Evolutionary conservation across 2,888 invertebrate genomes (phyloP), one percentile per base, ranked within the genome.

Genomic region (Xestia rhomboidea): DNA sequence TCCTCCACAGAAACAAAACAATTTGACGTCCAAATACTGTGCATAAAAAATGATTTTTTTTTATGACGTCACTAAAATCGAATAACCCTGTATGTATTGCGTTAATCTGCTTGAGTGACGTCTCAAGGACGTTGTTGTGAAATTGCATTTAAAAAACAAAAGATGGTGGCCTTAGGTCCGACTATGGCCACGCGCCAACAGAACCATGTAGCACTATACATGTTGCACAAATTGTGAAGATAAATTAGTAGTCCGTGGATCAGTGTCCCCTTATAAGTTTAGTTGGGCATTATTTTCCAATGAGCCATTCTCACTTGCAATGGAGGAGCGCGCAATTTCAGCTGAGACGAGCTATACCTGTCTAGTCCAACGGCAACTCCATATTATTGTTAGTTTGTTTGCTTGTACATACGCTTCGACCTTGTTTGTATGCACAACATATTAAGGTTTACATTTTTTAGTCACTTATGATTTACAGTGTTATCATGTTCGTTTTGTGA

Each of bases 281-380:
- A 7, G 0, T 60, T 30, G 30, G 60, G 57, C 57, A 30, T 57
- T 73, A 44, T 71, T 18, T 73, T 24, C 24, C 21, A 34, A 34
- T 34, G 34, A 62, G 1, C 30, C 4, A 62, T 21, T 34, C 62
- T 62, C 13, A n/a, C 13, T 1, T 73, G 30, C n/a, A 57, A 18
- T 34, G 44, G 24, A 49, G 41, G 7, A 30, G 49, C 34, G 21
- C 81, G 51, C 34, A 81, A n/a, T 73, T 44, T 80, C 11, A 66
- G 73, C 51, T 21, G 0, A 57, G 73, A 10, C 49, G 24, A 73
- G 49, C 81, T 60, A 30, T 80, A 91, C 88, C 82, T 88, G 87
- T 93, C 93, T 93, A 93, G 93, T 93, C 93, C 83, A 83, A 88
- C 77, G 90, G 93, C 93, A 93, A 92, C 93, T 92, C 89, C 90